Evolutionary conservation across 1,140 invertebrate species (phyloP).

Genomic region (Lepidurus arcticus): DNA sequence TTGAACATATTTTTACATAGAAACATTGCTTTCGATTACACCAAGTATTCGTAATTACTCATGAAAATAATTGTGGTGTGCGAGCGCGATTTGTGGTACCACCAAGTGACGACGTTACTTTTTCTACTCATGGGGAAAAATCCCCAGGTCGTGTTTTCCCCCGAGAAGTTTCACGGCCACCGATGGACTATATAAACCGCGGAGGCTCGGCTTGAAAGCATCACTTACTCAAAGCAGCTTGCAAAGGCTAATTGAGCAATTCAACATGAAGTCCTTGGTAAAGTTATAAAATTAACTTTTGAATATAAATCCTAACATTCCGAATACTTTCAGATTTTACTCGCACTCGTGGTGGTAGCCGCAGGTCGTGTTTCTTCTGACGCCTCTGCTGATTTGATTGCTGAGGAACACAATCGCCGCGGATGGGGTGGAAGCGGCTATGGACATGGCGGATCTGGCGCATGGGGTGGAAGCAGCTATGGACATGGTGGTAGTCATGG

Average conservation of each 20-base stretch:
- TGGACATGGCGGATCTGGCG: not conserved
- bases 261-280: not conserved
- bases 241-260: not conserved
- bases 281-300: not conserved
- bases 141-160: not conserved
- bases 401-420: not conserved
- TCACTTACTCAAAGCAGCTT: not conserved
- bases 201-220: not conserved
- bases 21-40: too few relatives aligned
- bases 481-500: not conserved
- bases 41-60: too few relatives aligned
- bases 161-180: not conserved
- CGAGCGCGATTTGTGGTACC: too few relatives aligned
- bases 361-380: not conserved
- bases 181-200: not conserved
- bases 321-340: not conserved
- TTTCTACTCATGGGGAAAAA: not conserved
- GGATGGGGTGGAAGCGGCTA: not conserved
- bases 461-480: not conserved
- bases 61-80: too few relatives aligned
- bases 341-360: not conserved
- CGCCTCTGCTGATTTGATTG: not conserved
- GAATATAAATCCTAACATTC: not conserved
- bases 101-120: too few relatives aligned
- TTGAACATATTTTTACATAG: too few relatives aligned